phyloP scores from a whole-genome alignment of 2,888 invertebrate species.

The Caradrina kadenii region DNA sequence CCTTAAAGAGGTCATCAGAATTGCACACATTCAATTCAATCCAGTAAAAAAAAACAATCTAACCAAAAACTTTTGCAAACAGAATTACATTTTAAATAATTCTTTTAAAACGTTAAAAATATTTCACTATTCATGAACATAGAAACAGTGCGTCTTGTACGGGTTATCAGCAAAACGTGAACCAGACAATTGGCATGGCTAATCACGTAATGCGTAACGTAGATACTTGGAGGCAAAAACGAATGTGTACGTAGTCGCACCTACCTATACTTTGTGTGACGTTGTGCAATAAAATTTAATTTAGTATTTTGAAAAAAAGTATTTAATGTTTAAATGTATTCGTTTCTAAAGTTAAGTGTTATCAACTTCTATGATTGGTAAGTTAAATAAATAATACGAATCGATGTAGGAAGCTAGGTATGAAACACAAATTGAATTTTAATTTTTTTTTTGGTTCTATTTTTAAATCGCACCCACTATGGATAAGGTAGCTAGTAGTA shows the following conservation, averaged over 20 bases:
- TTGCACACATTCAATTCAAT: background rate
- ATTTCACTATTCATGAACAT: constrained; percentile 28
- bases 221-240: constrained; percentile 53
- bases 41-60: too few species aligned
- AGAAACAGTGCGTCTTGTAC: constrained; percentile 43
- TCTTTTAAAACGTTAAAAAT: constrained; percentile 11
- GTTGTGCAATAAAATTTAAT: constrained; percentile 47
- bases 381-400: constrained; percentile 5
- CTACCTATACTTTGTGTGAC: constrained; percentile 39
- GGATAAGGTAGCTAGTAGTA: background rate
- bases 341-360: background rate
- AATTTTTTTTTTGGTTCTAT: background rate
- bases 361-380: constrained; percentile 7
- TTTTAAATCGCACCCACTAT: too few species aligned
- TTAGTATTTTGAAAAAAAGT: constrained; percentile 7
- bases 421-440: background rate
- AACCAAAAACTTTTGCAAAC: background rate
- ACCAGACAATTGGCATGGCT: constrained; percentile 61
- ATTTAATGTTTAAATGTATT: background rate
- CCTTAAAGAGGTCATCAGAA: background rate
- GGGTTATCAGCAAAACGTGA: constrained; percentile 59
- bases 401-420: background rate
- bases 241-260: constrained; percentile 41
- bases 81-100: constrained; percentile 25
- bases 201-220: constrained; percentile 63